phyloP scores from a whole-genome alignment of 2,797 vertebrate species.

The Octomys mimax region DNA sequence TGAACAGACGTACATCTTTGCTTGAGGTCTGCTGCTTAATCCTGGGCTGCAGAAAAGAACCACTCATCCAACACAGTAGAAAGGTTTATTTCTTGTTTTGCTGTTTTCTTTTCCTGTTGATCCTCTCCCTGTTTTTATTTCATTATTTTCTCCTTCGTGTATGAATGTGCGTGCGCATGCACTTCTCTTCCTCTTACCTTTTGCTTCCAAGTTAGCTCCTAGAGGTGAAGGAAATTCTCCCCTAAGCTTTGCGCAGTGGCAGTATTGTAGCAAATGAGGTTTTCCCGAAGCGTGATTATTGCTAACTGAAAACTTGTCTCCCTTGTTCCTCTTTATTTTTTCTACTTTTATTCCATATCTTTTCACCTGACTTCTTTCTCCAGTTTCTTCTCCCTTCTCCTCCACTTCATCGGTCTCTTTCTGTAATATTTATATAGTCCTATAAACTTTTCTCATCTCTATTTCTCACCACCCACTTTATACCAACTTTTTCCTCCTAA shows the following conservation, averaged over 20 bases:
- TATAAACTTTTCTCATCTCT: neutral
- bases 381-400: neutral
- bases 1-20: neutral
- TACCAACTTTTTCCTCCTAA: neutral
- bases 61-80: neutral
- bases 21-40: neutral
- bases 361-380: neutral
- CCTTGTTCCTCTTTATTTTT: neutral
- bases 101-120: neutral
- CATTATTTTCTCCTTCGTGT: neutral
- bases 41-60: neutral
- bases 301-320: neutral
- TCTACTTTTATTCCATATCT: neutral
- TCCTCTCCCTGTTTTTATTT: neutral
- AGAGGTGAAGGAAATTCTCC: neutral
- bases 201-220: neutral
- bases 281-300: neutral
- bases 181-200: neutral
- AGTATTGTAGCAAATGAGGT: neutral
- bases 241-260: neutral
- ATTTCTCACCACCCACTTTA: neutral
- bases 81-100: neutral
- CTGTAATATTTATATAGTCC: neutral
- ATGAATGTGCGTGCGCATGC: neutral
- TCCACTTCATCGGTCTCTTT: neutral